These are phyloP conservation scores for Erebia palarica DNA, from an alignment of 2,888 invertebrate genomes.

Conservation along the genomic window DNA sequence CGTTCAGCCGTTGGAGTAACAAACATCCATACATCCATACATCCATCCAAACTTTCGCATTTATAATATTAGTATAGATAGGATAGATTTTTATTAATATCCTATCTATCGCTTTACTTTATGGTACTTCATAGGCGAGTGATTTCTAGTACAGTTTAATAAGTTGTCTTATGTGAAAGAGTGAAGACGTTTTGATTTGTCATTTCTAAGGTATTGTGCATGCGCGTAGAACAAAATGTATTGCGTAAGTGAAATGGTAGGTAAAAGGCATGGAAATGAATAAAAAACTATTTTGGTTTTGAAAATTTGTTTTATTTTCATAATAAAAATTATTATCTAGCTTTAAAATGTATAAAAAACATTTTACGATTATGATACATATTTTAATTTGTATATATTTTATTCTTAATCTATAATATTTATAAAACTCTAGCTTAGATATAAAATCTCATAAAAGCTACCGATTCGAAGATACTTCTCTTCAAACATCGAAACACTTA, in stretches of 20 bases:
- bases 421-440: background rate
- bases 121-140: background rate
- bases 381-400: background rate
- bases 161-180: background rate
- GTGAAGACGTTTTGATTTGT: background rate
- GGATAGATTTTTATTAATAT: too few species aligned
- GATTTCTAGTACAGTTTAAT: background rate
- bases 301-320: constrained; percentile 5
- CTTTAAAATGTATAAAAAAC: background rate
- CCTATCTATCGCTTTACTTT: too few species aligned
- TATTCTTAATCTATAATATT: background rate
- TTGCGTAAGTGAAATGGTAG: constrained; percentile 57
- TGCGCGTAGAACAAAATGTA: constrained; percentile 35
- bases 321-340: background rate
- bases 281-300: constrained; percentile 59
- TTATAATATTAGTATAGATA: too few species aligned
- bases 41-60: too few species aligned
- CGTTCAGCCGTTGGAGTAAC: too few species aligned
- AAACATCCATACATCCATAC: too few species aligned
- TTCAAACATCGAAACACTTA: too few species aligned
- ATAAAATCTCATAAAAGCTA: constrained; percentile 12
- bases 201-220: constrained; percentile 17
- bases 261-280: constrained; percentile 65
- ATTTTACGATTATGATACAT: background rate
- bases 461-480: constrained; percentile 12